Percentiles rank a stretch among this genome's conserved stretches.
phyloP scores from a whole-genome alignment of 2,113 vertebrate genomes.

The Oncorhynchus clarkii region DNA sequence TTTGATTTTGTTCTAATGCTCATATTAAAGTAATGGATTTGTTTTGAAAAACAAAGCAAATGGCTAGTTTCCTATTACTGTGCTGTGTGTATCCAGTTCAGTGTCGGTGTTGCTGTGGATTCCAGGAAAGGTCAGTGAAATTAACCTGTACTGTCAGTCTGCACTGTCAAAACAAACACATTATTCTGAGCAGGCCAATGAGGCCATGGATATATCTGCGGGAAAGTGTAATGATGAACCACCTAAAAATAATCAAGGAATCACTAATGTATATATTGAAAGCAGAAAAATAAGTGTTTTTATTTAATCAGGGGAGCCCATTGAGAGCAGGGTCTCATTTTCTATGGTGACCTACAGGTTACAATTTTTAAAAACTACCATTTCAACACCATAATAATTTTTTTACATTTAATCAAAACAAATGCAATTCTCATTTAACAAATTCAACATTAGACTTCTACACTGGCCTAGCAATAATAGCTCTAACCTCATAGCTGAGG shows the following conservation, averaged over 20 bases:
- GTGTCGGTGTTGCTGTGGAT: not conserved
- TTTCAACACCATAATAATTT: not conserved
- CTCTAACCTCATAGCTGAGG: not conserved
- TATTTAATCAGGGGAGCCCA: no score
- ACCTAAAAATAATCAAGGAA: slow-evolving; percentile 49
- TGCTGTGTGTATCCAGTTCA: slow-evolving; percentile 14
- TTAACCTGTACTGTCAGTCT: slow-evolving; percentile 36
- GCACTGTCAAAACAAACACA: slow-evolving; percentile 56
- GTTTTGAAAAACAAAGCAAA: not conserved
- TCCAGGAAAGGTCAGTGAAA: slow-evolving; percentile 20
- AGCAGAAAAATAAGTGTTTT: slow-evolving; percentile 29
- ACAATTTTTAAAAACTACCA: no score
- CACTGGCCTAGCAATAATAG: not conserved
- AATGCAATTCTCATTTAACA: no score
- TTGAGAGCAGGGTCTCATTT: no score
- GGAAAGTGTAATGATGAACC: slow-evolving; percentile 34
- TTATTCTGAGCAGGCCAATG: slow-evolving; percentile 23
- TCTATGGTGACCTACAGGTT: no score
- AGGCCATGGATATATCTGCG: slow-evolving; percentile 32
- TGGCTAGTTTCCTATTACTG: slow-evolving; percentile 5
- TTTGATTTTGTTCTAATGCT: not conserved
- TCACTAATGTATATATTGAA: slow-evolving; percentile 31
- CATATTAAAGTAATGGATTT: not conserved
- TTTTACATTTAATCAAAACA: not conserved
- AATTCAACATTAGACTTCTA: no score